Conservation (phyloP, 1,140 invertebrate genomes). For the Sogatella furcifera region DNA sequence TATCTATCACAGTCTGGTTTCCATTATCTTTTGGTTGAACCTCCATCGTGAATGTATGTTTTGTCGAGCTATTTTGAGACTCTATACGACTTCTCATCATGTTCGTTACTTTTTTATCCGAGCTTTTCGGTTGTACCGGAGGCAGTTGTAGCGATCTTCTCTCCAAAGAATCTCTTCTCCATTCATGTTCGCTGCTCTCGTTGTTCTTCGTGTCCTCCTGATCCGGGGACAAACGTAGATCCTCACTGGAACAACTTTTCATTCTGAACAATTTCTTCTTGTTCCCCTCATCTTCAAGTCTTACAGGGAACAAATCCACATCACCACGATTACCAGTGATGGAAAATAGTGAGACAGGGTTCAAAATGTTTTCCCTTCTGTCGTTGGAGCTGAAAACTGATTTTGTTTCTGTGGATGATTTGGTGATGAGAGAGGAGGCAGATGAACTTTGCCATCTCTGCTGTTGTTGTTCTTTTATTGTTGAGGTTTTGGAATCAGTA, state of each 20-base stretch:
- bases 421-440: not conserved
- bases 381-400: not conserved
- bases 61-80: constrained; percentile 20
- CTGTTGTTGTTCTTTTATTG: not conserved
- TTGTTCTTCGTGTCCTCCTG: constrained; percentile 1
- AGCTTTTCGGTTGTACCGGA: constrained; percentile 21
- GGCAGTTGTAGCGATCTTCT: constrained; percentile 50
- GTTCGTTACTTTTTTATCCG: not conserved
- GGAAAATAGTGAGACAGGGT: not conserved
- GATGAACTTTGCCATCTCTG: not conserved
- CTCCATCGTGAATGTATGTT: not conserved
- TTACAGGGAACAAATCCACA: no score
- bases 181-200: constrained; percentile 26
- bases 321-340: not conserved
- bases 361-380: constrained; percentile 11
- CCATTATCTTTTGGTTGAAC: constrained; percentile 11
- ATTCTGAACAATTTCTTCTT: constrained; percentile 8
- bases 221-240: constrained; percentile 1
- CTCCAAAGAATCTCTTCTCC: constrained; percentile 43
- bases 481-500: not conserved
- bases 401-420: not conserved
- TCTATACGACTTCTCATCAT: constrained; percentile 4
- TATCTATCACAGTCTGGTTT: constrained; percentile 9
- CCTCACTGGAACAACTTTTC: constrained; percentile 15
- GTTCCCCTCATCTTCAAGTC: no score